Evolutionary conservation across 2,888 invertebrate species (phyloP), one percentile per base, ranked within the genome.

Genomic region (Trisateles emortualis): DNA sequence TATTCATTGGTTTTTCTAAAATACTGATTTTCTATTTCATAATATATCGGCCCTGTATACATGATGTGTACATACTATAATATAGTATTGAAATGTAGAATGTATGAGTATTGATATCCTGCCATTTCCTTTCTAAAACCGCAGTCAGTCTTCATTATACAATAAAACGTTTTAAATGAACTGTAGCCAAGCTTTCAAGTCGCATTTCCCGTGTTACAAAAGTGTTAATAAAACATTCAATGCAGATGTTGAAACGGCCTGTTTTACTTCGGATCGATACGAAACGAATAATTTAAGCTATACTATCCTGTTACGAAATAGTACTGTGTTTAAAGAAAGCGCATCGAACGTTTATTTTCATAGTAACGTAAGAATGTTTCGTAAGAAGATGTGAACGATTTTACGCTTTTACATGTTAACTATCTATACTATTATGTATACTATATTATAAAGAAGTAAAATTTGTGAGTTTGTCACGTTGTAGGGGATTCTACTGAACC

Each of bases 201-300:
- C 24, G 35, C 32, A 49, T 43, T 48, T 49, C 47, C 57, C 59
- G 43, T 40, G 36, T 41, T 53, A 66, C 65, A 57, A 69, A 68
- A 45, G 67, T 70, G 67, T 63, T 69, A 64, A 67, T 71, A 67
- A 69, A 73, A 72, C 52, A 74, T 72, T 64, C 68, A 70, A 68
- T 68, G 65, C 57, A 53, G 54, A 68, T 72, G 62, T 68, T 43
- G 51, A 57, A 54, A 33, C 50, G 8, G 19, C 32, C 59, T 52
- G 38, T 33, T 60, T 50, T 58, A 54, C 56, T 38, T 51, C 30
- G 56, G 59, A 62, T 70, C 62, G 54, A 53, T 64, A 75, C 60
- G 43, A 43, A 11, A 53, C 63, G 65, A 74, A 80, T 80, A 80
- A 78, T 80, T 78, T 68, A 81, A 68, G 78, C 67, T 76, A 78